Conservation (phyloP, 2,113 vertebrate species). For the Calyptomena viridis region DNA sequence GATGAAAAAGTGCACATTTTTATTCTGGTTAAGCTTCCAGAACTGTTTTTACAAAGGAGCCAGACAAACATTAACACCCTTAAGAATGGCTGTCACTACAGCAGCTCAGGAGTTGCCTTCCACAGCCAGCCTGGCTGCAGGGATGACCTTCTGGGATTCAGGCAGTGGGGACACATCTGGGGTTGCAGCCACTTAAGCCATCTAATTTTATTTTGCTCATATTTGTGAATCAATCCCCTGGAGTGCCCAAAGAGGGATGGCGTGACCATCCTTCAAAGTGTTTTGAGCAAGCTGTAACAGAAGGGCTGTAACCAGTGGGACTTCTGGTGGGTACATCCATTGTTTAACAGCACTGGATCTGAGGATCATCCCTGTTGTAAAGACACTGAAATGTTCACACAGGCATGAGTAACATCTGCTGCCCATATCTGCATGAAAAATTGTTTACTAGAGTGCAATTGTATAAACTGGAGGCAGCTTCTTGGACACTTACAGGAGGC, state of each 20-base stretch:
- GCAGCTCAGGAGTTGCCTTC: neutral
- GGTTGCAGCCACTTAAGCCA: constrained; percentile 23
- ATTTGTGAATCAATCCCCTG: constrained; percentile 5
- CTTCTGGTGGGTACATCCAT: constrained; percentile 1
- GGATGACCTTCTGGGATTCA: neutral
- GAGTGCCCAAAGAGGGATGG: neutral
- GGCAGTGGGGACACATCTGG: constrained; percentile 32
- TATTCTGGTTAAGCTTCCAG: neutral
- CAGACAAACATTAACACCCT: neutral
- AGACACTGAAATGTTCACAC: constrained; percentile 33
- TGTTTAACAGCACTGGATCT: neutral
- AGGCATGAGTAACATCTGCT: constrained; percentile 63
- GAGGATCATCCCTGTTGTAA: constrained; percentile 3
- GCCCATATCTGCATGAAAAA: constrained; percentile 49
- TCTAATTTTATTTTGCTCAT: constrained; percentile 45
- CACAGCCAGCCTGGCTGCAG: neutral
- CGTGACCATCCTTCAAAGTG: constrained; percentile 4
- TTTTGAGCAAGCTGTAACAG: neutral
- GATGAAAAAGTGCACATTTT: neutral
- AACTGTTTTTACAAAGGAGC: neutral
- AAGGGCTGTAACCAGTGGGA: neutral
- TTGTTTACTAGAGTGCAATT: constrained; percentile 50
- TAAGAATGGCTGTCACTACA: neutral
- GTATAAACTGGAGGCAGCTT: constrained; percentile 25
- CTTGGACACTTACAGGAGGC: neutral